Evolutionary conservation across 1,140 invertebrate species (phyloP), one percentile per base, ranked within the genome.

Genomic region (Pemphigus obesinymphae): DNA sequence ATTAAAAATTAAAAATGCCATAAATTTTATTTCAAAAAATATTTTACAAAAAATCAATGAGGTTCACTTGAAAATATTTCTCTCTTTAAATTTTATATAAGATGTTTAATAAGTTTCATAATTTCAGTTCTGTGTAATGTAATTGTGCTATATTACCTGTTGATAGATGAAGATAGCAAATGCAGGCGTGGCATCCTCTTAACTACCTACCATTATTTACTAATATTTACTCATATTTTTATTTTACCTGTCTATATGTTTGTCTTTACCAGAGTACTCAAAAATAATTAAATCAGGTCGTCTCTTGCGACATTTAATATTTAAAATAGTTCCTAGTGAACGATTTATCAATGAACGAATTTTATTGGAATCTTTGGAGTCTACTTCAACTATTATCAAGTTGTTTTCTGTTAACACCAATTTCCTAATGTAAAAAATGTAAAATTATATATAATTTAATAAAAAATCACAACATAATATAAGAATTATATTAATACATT

Each of bases 331-430:
- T 66, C 48, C 48, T 15, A 83, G 23, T 15, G 55, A 66, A 17
- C 34, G 63, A 55, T 63, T 73, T 70, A 80, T 15, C 34, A 80
- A 20, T 37, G 82, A 83, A 63, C 23, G 5, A 50, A 82, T 72
- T 82, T 53, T 72, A 82, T 61, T 82, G 7, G 73, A 23, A 82
- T 70, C 61, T 82, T 63, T 61, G 70, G 55, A 13, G 10, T 81
- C 80, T 70, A 83, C 37, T 70, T 81, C 63, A 4, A 63, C 53
- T 31, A 82, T 63, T 45, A 63, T 15, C 4, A 66, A 31, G 13
- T 76, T 53, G 7, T 75, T 82, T 37, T 50, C 15, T 37, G 82
- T 63, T 7, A 80, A 63, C 34, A 80, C 37, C 17, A 80, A 61
- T 55, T 72, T 83, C 15, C 78, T 55, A 61, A 26, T 61, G 4